Percentiles rank a stretch among this genome's conserved stretches.
Conservation (phyloP, 2,797 vertebrate genomes). For the Sebastolobus altivelis region DNA sequence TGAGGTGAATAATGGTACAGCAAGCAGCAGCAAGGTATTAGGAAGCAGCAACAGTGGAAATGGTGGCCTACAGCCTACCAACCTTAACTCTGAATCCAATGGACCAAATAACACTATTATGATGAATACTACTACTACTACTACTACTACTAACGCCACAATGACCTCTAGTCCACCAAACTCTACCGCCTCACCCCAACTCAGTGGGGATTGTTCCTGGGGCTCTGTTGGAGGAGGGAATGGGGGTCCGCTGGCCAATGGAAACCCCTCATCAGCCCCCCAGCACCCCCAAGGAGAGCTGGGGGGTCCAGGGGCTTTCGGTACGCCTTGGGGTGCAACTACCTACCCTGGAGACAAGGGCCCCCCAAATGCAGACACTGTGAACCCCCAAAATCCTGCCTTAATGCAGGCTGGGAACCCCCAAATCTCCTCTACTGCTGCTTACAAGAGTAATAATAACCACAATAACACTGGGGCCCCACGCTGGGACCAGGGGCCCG, state of each 20-base stretch:
- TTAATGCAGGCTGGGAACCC: conserved; percentile 91
- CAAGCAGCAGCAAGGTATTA: conserved; percentile 91
- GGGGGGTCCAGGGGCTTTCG: conserved; percentile 88
- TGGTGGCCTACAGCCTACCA: conserved; percentile 94
- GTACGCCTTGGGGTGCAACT: conserved; percentile 93
- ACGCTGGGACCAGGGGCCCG: conserved; percentile 90
- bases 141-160: conserved; percentile 90
- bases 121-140: conserved; percentile 86
- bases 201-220: conserved; percentile 91
- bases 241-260: conserved; percentile 91
- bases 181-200: conserved; percentile 94
- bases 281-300: conserved; percentile 90
- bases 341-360: conserved; percentile 94
- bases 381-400: conserved; percentile 91
- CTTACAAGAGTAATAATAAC: conserved; percentile 92
- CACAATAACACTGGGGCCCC: conserved; percentile 88
- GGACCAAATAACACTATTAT: conserved; percentile 99
- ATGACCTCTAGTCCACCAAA: conserved; percentile 99
- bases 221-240: conserved; percentile 89
- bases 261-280: conserved; percentile 87
- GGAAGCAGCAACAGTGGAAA: conserved; percentile 81
- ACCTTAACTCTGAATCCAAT: conserved; percentile 97
- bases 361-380: conserved; percentile 95
- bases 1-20: conserved; percentile 94
- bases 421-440: conserved; percentile 86